Base-by-base conservation (phyloP, 2,113 vertebrate genomes). In the Lampris megalopsis region DNA sequence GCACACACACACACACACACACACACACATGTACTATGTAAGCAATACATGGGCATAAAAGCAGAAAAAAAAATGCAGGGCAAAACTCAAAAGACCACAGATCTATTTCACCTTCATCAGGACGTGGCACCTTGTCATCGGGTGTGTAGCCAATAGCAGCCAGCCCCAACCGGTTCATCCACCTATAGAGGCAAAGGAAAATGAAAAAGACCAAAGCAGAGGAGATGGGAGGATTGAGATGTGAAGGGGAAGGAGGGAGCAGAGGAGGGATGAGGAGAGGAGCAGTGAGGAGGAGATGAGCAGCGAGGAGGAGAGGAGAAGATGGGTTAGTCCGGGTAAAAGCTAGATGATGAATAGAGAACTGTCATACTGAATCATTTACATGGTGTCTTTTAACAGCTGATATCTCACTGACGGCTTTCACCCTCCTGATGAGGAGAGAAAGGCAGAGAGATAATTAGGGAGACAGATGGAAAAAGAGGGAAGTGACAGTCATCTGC, bases 111-210 rank as follows among this genome's bases (percentile, higher is more conserved):
- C 97, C 97, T 96, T 96, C 95, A 86, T 97, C 96, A 8, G 95
- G 95, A 68, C 96, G 95, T 53, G 95, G 94, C 72, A 97, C 95
- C 79, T 97, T 97, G 82, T 97, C 96, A 78, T 97, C 97, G 13
- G 96, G 96, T 9, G 96, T 97, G 88, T 97, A 99, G 60, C 96
- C 97, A 71, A 96, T 97, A 13, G 96, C 96, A 79, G 97, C 96
- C 0, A 97, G 91, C 8, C 97, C 96, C 60, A 97, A 90, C n/a
- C 97, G 95, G 79, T 97, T 96, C 97, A 98, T 95, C 96, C 97
- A 98, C 80, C 96, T 99, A 43, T 8, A 59, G 71, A 49, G 71
- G 53, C 40, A 50, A 82, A 63, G 43, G 41, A 47, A 7, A 42
- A 13, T 6, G 3, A 24, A 53, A 13, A 43, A 7, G 6, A 1